A percentile compares a stretch with the other conserved stretches of the same genome.
Evolutionary conservation across 2,113 vertebrate genomes (phyloP).

Genomic region (Cynopterus brachyotis): DNA sequence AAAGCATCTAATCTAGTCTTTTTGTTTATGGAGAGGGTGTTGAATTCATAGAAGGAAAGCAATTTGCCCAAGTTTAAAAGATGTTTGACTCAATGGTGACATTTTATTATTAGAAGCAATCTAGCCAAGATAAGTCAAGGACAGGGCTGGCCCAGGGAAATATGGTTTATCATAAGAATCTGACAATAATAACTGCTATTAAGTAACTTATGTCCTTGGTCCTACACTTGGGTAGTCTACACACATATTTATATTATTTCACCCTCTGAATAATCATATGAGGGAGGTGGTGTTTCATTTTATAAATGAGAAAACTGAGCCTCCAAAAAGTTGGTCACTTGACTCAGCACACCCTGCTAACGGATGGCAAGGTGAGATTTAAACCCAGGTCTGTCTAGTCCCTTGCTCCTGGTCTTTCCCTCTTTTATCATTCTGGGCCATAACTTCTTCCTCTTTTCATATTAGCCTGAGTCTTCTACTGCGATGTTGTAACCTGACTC

Average conservation of each 20-base stretch:
- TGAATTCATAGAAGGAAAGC: not conserved
- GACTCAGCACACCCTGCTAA: not conserved
- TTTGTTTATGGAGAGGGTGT: not conserved
- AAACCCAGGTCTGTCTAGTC: not conserved
- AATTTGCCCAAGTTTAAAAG: not conserved
- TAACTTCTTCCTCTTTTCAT: not conserved
- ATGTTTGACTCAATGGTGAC: not conserved
- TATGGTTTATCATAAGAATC: not conserved
- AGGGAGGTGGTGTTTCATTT: not conserved
- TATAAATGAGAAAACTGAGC: not conserved
- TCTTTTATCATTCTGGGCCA: not conserved
- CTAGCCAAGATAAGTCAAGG: not conserved
- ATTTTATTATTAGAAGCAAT: not conserved
- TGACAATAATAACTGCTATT: not conserved
- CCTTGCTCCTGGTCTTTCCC: not conserved
- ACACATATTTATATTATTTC: not conserved
- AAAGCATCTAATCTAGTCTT: not conserved
- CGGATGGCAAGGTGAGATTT: not conserved
- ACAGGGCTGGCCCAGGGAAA: not conserved
- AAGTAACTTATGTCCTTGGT: not conserved
- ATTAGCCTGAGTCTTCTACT: not conserved
- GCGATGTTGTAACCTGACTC: not conserved
- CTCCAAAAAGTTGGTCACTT: not conserved
- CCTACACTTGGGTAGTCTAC: not conserved
- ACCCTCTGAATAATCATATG: not conserved